A percentile compares a stretch with the other conserved stretches of the same genome.
Evolutionary conservation across 2,888 invertebrate species (phyloP).

Genomic region (Callosobruchus maculatus): DNA sequence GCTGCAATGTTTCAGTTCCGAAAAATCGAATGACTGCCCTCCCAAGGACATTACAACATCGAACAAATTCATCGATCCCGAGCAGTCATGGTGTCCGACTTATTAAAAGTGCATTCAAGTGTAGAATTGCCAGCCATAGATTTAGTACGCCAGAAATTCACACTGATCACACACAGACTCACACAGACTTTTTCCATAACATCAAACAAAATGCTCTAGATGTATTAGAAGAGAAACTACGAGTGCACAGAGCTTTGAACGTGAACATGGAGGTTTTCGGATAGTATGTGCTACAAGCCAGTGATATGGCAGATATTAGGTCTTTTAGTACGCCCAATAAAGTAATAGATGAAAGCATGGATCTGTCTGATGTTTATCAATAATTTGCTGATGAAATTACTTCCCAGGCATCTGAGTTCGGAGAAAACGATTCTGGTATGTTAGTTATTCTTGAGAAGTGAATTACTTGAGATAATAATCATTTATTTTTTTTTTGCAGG

Average conservation of each 20-base stretch:
- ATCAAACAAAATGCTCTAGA: background rate
- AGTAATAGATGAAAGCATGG: background rate
- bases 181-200: no score
- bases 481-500: no score
- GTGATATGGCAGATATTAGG: background rate
- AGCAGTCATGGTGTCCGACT: background rate
- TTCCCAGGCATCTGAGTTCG: background rate
- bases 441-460: no score
- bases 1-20: background rate
- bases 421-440: background rate
- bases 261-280: conserved; percentile 5
- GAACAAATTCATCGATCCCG: background rate
- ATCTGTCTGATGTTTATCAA: background rate
- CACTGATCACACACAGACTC: no score
- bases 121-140: background rate
- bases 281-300: background rate
- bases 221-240: background rate
- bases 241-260: background rate
- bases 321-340: background rate
- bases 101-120: background rate
- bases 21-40: background rate
- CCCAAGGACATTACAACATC: background rate
- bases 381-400: background rate
- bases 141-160: background rate
- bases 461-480: no score